Evolutionary conservation across 2,113 vertebrate species (phyloP).

Genomic region (Tylochromis polylepis): DNA sequence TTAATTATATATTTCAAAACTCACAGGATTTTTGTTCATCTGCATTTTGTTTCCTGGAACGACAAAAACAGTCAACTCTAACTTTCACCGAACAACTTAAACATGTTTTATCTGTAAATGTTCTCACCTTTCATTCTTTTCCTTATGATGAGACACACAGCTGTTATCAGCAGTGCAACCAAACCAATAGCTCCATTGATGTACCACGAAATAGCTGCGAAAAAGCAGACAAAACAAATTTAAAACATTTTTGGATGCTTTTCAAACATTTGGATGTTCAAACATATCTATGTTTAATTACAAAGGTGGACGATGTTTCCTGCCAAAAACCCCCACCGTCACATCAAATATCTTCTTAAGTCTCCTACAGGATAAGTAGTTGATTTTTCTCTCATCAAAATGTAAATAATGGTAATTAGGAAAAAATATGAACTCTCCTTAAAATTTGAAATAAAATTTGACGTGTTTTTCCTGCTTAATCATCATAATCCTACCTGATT

Average conservation of each 20-base stretch:
- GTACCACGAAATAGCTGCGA: background rate
- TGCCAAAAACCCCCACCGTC: background rate
- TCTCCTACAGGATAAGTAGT: background rate
- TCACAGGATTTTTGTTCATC: background rate
- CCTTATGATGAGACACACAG: background rate
- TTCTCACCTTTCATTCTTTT: background rate
- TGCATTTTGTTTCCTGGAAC: background rate
- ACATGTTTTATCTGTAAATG: background rate
- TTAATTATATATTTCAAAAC: background rate
- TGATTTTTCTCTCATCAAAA: background rate
- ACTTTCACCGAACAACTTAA: background rate
- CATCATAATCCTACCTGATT: background rate
- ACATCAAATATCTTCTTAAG: background rate
- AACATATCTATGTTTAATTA: background rate
- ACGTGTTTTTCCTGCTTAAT: background rate
- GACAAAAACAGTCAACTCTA: background rate
- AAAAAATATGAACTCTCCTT: background rate
- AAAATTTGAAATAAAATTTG: fast-evolving
- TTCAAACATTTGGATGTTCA: background rate
- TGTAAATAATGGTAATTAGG: background rate
- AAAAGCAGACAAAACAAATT: background rate
- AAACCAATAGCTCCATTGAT: background rate
- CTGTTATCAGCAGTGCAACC: background rate
- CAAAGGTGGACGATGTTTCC: background rate
- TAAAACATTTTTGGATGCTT: background rate